Evolutionary conservation across 1,140 invertebrate genomes (phyloP), one percentile per base, ranked within the genome.

Genomic region (Goniozus legneri): DNA sequence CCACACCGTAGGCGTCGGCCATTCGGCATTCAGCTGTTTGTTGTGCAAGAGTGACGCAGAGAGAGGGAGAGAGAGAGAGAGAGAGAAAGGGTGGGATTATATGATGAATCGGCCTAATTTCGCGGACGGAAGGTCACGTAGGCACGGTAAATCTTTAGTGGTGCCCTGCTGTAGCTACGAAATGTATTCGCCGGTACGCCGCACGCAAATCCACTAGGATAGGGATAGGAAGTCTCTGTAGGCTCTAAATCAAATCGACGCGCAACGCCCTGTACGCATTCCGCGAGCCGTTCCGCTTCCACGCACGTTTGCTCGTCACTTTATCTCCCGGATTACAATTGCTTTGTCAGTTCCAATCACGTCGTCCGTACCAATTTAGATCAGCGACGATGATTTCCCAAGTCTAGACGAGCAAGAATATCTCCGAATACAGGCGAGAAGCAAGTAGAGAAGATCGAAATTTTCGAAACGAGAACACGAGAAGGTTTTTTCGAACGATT

Each of bases 21-120:
- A 21, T 20, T 39, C 8, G 16, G n/a, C 8, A 37, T 13, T 37
- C 13, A 37, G 16, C 19, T 8, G 18, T 3, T 16, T 8, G 3
- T 6, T 34, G 32, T n/a, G n/a, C n/a, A n/a, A n/a, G n/a, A 50
- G 31, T 35, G 47, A 50, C 39, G 36, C 36, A 21, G 46, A 53
- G 30, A 44, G 47, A 50, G 36, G 47, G 46, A 50, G 41, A 15
- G 35, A 44, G 48, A 39, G 33, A 44, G 24, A 22, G 21, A 34
- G 19, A 33, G 35, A 30, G 27, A 43, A 12, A 38, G 32, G 31
- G 33, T 19, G 34, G 32, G 38, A 21, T 32, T 33, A 35, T 50
- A 64, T 69, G 67, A 69, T 65, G 60, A 66, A 69, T 69, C 54
- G 67, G 62, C 62, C 67, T 67, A 68, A 69, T 69, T 67, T 68